Base-by-base conservation (phyloP, 92 coral and sea anemone species). In the Epizoanthus stellaris region DNA sequence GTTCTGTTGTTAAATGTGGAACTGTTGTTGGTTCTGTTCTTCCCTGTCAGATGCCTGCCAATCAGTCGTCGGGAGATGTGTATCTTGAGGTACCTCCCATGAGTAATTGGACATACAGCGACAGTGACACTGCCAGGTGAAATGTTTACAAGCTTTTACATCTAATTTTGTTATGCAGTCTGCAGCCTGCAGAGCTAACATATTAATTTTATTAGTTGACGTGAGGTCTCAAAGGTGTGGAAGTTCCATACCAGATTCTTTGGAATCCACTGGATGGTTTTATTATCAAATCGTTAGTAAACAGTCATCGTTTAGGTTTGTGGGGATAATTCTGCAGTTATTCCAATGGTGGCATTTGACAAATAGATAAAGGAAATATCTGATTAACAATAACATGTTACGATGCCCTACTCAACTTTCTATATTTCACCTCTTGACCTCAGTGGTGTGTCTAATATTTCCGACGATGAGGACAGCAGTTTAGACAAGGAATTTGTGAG, bases 111-210 rank as follows among this genome's bases (percentile, higher is more conserved):
- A 76, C 62, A 2, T 83, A 89, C 49, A 87, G 86, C 90, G 99
- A 94, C 75, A 92, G 97, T 73, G 95, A 95, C 47, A 76, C 85
- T 39, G 98, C 87, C 58, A 96, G 99, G 99, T 93, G 70, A 21
- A 67, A 6, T 67, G 52, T 45, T 45, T 45, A 30, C 36, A 30
- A 30, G 2, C 36, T 30, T 30, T 2, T 30, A 2, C 10, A 45
- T 45, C 8, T 4, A 45, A 45, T 45, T 4, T 1, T 6, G 9
- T 45, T 45, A 6, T 45, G 52, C 52, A 10, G n/a, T n/a, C n/a
- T n/a, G 36, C 36, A 30, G 36, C 36, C 1, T 30, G 36, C 36
- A 30, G 36, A 30, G 36, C 34, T 30, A 30, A 30, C 34, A 30
- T 30, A 30, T 30, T 30, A 30, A 30, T 30, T 30, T 30, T 30